Conservation (phyloP, 2,888 invertebrate genomes). For the Oscheius sp. region DNA sequence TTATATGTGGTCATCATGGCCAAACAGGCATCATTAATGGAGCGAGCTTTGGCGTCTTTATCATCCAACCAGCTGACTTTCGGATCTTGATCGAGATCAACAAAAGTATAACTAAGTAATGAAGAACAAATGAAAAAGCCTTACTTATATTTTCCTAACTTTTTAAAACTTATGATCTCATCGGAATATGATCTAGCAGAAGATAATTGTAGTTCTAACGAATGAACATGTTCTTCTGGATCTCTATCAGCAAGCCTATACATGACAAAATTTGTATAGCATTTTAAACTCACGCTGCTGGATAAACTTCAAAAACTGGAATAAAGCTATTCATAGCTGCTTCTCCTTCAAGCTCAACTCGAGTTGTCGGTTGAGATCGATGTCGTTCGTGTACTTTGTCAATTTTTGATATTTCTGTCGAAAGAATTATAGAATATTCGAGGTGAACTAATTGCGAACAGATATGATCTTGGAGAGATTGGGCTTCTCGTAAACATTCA, state of each 20-base stretch:
- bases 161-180: not conserved
- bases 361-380: too few relatives aligned
- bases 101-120: too few relatives aligned
- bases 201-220: not conserved
- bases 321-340: not conserved
- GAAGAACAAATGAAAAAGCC: too few relatives aligned
- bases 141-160: too few relatives aligned
- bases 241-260: not conserved
- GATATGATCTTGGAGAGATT: constrained; percentile 31
- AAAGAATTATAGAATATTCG: too few relatives aligned
- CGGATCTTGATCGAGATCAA: too few relatives aligned
- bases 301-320: not conserved
- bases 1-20: not conserved
- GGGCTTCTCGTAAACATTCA: constrained; percentile 41
- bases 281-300: not conserved
- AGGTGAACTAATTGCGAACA: constrained; percentile 37
- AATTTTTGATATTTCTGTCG: too few relatives aligned
- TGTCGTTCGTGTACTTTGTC: too few relatives aligned
- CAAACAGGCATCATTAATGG: not conserved
- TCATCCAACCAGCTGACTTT: too few relatives aligned
- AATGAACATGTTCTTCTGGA: constrained; percentile 9
- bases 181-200: not conserved
- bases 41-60: not conserved
- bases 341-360: too few relatives aligned
- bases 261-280: not conserved